Percentiles rank a stretch among this genome's conserved stretches.
Evolutionary conservation across 2,113 vertebrate species (phyloP).

Genomic region (Aegotheles bennettii): DNA sequence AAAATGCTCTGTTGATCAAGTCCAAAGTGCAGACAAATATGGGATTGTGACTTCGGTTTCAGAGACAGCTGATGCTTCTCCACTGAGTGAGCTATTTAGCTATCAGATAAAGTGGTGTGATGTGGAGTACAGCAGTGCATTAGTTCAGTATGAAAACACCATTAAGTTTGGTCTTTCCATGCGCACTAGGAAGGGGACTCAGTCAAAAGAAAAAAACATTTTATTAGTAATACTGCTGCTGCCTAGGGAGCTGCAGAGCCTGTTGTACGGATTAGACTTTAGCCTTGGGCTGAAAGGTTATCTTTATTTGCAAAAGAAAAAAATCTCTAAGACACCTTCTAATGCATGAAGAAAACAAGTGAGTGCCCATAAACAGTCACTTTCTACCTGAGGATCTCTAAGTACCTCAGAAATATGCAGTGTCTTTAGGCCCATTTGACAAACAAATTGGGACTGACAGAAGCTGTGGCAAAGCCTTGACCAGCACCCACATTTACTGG

Average conservation of each 20-base stretch:
- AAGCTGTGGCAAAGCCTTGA: not conserved
- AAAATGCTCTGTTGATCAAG: conserved; percentile 9
- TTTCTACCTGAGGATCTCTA: not conserved
- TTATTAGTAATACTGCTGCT: not conserved
- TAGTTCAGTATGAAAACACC: not conserved
- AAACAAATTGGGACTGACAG: not conserved
- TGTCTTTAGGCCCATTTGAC: not conserved
- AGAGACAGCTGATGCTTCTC: not conserved
- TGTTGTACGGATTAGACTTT: not conserved
- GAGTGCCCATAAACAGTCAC: not conserved
- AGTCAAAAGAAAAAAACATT: not conserved
- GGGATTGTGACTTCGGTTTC: not conserved
- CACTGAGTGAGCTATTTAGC: not conserved
- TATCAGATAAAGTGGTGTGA: not conserved
- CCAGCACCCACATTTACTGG: not conserved
- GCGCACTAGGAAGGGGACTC: not conserved
- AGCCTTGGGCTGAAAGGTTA: not conserved
- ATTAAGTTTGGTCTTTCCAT: not conserved
- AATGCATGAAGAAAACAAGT: accelerated
- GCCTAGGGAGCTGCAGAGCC: not conserved
- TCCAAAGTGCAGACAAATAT: not conserved
- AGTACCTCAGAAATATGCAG: not conserved
- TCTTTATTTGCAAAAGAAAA: not conserved
- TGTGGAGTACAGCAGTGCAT: not conserved
- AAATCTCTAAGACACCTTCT: not conserved